These are phyloP conservation scores for Pachydiplax longipennis DNA, from an alignment of 2,888 invertebrate genomes.

Conservation along the genomic window DNA sequence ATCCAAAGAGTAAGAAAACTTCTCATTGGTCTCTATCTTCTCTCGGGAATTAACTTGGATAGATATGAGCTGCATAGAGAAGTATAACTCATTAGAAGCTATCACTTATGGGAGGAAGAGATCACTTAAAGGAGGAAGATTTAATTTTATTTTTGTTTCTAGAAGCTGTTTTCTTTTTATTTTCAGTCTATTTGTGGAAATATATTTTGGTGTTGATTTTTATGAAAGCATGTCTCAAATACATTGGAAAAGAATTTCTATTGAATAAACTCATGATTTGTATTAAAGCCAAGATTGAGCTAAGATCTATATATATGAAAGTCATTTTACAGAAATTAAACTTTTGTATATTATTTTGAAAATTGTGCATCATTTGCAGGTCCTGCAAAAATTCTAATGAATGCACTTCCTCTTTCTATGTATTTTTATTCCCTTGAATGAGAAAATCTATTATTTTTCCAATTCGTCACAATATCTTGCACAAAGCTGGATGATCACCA, in stretches of 20 bases:
- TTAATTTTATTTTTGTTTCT: not conserved
- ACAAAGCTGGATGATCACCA: not conserved
- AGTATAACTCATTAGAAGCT: not conserved
- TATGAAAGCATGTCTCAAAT: not conserved
- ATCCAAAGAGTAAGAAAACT: not conserved
- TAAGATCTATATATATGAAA: too few relatives aligned
- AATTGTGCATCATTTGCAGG: not conserved
- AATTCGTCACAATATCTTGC: not conserved
- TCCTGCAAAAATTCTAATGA: not conserved
- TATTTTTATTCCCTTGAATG: not conserved
- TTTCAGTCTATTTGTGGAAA: not conserved
- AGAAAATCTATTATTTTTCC: not conserved
- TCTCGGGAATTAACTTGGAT: not conserved
- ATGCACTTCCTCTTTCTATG: not conserved
- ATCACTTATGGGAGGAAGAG: not conserved
- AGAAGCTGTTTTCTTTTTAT: not conserved
- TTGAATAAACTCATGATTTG: not conserved
- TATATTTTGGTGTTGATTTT: not conserved
- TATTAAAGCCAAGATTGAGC: not conserved
- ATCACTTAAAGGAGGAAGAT: not conserved
- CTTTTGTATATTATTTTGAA: not conserved
- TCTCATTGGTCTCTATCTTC: not conserved
- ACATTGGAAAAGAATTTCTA: not conserved
- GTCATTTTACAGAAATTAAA: not conserved
- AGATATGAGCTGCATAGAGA: not conserved